Percentiles rank a stretch among this genome's conserved stretches.
These are phyloP conservation scores for Adela reaumurella DNA, from an alignment of 2,888 invertebrate genomes.

Conservation along the genomic window DNA sequence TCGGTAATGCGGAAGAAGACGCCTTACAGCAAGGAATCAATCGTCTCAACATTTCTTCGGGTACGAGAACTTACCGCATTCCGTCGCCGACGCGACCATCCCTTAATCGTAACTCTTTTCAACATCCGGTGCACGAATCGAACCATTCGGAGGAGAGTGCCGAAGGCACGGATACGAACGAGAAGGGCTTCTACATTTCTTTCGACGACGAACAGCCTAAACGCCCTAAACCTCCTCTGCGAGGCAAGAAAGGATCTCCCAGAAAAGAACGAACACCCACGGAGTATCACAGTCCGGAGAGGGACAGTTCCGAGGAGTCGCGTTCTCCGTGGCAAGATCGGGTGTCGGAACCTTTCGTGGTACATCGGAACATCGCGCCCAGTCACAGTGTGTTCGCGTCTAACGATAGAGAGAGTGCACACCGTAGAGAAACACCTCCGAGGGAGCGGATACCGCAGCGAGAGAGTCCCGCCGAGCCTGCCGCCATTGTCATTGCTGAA, in stretches of 20 bases:
- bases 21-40: constrained; percentile 64
- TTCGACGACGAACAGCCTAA: constrained; percentile 88
- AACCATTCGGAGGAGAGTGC: constrained; percentile 24
- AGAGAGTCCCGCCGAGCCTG: constrained; percentile 25
- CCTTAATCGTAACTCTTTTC: constrained; percentile 68
- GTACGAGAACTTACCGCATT: constrained; percentile 83
- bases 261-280: constrained; percentile 60
- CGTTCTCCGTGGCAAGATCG: constrained; percentile 4
- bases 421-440: constrained; percentile 22
- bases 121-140: constrained; percentile 37
- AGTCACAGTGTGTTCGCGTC: constrained; percentile 11
- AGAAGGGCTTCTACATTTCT: constrained; percentile 91
- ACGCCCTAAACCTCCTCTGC: constrained; percentile 82
- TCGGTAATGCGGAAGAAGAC: constrained; percentile 66
- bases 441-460: constrained; percentile 18
- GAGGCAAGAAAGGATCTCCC: constrained; percentile 71
- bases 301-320: constrained; percentile 11
- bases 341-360: constrained; percentile 7
- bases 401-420: constrained; percentile 19
- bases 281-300: constrained; percentile 29
- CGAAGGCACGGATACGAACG: constrained; percentile 50
- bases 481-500: constrained; percentile 42
- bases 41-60: constrained; percentile 80
- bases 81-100: constrained; percentile 82
- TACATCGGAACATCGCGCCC: background rate